Base-by-base conservation (phyloP, 1,140 invertebrate genomes). In the Scaptomyza pallida region DNA sequence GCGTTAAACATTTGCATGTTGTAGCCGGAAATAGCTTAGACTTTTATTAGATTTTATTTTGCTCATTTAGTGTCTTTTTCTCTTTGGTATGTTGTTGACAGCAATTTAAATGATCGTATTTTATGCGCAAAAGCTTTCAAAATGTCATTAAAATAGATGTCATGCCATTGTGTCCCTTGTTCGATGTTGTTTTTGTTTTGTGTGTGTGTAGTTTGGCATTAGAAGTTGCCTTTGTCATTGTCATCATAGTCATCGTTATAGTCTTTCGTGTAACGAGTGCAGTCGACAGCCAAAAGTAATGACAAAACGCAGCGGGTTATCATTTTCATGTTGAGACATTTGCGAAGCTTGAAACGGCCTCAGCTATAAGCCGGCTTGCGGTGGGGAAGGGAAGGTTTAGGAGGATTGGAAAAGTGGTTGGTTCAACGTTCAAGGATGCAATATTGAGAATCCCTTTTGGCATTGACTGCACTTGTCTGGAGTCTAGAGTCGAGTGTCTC, bases 241-340 rank as follows among this genome's bases (percentile, higher is more conserved):
- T 41, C 21, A 16, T 62, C 77, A 67, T 64, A 47, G 48, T 60
- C 54, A 19, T 47, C 23, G 21, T 50, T 21, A 23, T 26, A 15
- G 44, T 61, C 37, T 21, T 17, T 45, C 37, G 64, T 37, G 33
- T 5, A 2, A 59, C 72, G 69, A 81, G 37, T 86, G 81, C 78
- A 86, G 67, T 47, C 70, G 82, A 86, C 82, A 86, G 71, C 65
- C 74, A 69, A 82, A 88, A 88, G 75, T 88, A 88, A 88, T 89
- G 82, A 88, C 68, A 82, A 88, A 88, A 88, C 83, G 71, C 82
- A 88, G 82, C 82, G 72, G 83, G 82, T 61, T 72, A 82, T 78
- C 82, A 88, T 73, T 82, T 86, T 89, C 78, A 88, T 88, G 88
- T 88, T 88, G 82, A 88, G 82, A 88, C 82, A 89, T 86, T 86